phyloP scores from a whole-genome alignment of 2,113 vertebrate species.

The Nematolebias whitei region DNA sequence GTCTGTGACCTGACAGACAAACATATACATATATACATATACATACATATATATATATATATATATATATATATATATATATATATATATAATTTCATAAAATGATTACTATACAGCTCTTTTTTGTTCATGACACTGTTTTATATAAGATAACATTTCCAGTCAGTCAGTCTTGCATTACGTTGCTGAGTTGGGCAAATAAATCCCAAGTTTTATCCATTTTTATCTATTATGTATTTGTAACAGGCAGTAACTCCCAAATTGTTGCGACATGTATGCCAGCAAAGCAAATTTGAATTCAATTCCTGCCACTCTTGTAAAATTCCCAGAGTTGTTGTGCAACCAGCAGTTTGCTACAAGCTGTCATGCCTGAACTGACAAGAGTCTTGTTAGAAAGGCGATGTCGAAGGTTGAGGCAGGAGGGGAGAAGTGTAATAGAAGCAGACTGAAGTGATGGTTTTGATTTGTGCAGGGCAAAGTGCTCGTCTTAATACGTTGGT shows the following conservation, averaged over 20 bases:
- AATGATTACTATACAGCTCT: not conserved
- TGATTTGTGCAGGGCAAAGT: not conserved
- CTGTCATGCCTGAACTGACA: not conserved
- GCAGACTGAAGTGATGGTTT: not conserved
- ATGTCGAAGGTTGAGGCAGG: not conserved
- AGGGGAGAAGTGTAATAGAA: not conserved
- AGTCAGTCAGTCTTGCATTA: not conserved
- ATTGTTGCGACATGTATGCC: not conserved
- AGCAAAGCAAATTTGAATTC: constrained; percentile 2
- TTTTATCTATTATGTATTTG: not conserved
- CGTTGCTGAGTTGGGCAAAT: constrained; percentile 1
- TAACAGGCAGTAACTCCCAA: not conserved
- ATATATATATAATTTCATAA: not conserved
- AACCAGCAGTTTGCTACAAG: constrained; percentile 3
- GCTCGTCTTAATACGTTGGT: not conserved
- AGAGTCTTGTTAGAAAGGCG: not conserved
- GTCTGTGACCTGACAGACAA: too few species aligned
- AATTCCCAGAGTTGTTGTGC: not conserved
- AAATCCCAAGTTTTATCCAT: not conserved
- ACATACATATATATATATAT: too few species aligned
- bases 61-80: too few species aligned
- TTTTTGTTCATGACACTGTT: not conserved
- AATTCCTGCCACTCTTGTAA: constrained; percentile 14
- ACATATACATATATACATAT: too few species aligned
- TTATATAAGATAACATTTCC: not conserved